Base-by-base conservation (phyloP, 1,140 invertebrate species). In the Trinorchestia longiramus region DNA sequence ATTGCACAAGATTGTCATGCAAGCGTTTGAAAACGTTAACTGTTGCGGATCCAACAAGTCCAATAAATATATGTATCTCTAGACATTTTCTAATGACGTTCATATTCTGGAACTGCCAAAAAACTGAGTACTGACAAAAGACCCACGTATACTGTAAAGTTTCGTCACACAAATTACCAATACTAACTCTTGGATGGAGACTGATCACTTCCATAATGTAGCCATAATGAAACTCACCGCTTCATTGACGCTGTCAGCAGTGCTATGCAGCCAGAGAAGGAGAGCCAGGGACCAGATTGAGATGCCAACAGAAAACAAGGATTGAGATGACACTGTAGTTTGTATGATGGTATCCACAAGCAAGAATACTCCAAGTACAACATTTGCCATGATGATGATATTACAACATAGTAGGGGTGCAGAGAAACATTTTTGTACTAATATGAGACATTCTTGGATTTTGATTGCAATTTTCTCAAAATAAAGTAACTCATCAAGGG, bases 381-480 rank as follows among this genome's bases (percentile, higher is more conserved):
- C 88, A 28, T 90, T 90, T 36, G 88, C 88, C 88, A 90, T 90
- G n/a, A 90, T 42, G n/a, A 90, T 90, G 43, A 90, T 28, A 43
- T 90, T 90, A 15, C 6, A 15, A 28, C 42, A 19, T 11, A 90
- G 43, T 19, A 90, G 88, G 43, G 6, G 1, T 28, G 43, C 6
- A 43, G 88, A 90, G 43, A 42, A 90, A 42, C 36, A 4, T 41
- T 90, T 90, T 43, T 90, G 88, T 19, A 43, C 36, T 28, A 90
- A 42, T 19, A 42, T 43, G 41, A 90, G 88, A 43, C 88, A 42
- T 42, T 90, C 88, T 0, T 90, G 88, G 88, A 90, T 41, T 15
- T 90, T 15, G 11, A 90, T 90, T 43, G 41, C 28, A 90, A 11
- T 90, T 90, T 43, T 41, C 43, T 90, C 88, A 43, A 90, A 90